Percentiles rank a stretch among this genome's conserved stretches.
Conservation (phyloP, 2,113 vertebrate species). For the Ciconia boyciana region DNA sequence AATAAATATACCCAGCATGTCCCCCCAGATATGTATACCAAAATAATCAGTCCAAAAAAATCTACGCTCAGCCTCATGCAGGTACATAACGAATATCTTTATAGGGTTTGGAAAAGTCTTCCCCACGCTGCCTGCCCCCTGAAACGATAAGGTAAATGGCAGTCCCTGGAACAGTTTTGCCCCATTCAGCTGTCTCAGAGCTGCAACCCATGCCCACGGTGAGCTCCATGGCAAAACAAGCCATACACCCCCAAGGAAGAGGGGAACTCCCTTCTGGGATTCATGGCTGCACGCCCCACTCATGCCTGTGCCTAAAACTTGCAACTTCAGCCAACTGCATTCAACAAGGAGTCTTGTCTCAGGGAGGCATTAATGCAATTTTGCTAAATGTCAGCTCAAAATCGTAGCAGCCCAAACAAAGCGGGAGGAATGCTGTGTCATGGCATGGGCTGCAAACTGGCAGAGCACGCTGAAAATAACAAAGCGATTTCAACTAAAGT, state of each 20-base stretch:
- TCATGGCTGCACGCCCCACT: background rate
- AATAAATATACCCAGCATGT: background rate
- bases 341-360: background rate
- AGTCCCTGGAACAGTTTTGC: background rate
- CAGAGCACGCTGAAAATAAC: background rate
- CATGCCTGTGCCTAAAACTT: background rate
- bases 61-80: fast-evolving
- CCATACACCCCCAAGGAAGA: background rate
- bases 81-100: background rate
- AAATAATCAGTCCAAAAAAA: background rate
- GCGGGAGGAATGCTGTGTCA: background rate
- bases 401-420: background rate
- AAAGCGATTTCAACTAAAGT: background rate
- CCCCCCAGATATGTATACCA: fast-evolving
- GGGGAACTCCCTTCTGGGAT: background rate
- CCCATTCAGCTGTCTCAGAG: no score
- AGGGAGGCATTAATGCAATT: background rate
- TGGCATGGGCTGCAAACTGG: background rate
- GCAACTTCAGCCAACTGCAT: background rate
- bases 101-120: background rate
- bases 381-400: slow-evolving; percentile 16
- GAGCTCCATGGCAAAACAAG: background rate
- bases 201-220: background rate
- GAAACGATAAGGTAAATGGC: background rate
- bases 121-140: background rate